These are phyloP conservation scores for Piliocolobus tephrosceles DNA, from an alignment of 2,113 vertebrate species.

Conservation along the genomic window DNA sequence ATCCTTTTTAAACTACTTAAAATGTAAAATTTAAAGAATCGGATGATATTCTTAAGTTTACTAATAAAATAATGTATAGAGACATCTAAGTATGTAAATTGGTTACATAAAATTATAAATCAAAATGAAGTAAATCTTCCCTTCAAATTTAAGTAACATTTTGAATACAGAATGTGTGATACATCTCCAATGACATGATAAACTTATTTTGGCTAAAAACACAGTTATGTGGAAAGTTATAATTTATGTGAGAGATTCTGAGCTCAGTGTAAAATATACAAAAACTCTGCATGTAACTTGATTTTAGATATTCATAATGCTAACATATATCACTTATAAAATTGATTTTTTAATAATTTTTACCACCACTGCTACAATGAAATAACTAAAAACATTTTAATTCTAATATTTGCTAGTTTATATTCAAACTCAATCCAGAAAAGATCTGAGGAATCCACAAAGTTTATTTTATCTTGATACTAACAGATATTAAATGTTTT, in stretches of 20 bases:
- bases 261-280: not conserved
- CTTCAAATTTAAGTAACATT: not conserved
- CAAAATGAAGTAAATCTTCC: slow-evolving; percentile 18
- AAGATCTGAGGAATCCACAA: not conserved
- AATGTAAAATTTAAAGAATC: not conserved
- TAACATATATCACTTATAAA: not conserved
- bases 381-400: slow-evolving; percentile 37
- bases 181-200: not conserved
- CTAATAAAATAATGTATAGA: not conserved
- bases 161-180: not conserved
- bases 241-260: slow-evolving; percentile 2
- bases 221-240: not conserved
- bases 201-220: not conserved
- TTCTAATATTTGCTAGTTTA: not conserved
- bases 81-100: not conserved
- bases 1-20: not conserved
- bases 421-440: slow-evolving; percentile 15
- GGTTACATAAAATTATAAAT: slow-evolving; percentile 38
- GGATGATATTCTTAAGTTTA: slow-evolving; percentile 6
- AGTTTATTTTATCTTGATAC: slow-evolving; percentile 2
- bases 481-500: slow-evolving; percentile 30
- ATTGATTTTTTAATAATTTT: not conserved
- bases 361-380: not conserved
- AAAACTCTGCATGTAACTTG: not conserved
- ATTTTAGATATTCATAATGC: not conserved